Evolutionary conservation across 1,140 invertebrate species (phyloP).

Genomic region (Drosophila ogumai): DNA sequence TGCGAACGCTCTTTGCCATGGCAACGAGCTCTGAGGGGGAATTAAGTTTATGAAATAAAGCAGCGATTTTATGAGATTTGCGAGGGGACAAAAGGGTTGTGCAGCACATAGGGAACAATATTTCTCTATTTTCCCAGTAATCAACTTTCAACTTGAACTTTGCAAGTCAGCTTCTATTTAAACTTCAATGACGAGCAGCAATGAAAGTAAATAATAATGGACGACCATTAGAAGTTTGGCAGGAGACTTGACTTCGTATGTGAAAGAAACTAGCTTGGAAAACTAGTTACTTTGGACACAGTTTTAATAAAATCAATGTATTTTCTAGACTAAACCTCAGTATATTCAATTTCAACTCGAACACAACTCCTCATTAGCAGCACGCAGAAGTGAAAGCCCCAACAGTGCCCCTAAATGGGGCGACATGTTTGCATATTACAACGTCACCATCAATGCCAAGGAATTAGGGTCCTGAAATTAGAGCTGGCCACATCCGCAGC

Average conservation of each 20-base stretch:
- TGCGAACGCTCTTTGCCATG: constrained; percentile 35
- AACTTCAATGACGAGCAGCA: constrained; percentile 3
- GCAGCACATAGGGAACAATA: not conserved
- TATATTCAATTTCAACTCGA: not conserved
- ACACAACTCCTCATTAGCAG: not conserved
- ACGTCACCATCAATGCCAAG: constrained; percentile 22
- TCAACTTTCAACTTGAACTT: constrained; percentile 15
- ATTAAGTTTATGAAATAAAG: constrained; percentile 27
- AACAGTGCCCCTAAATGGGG: constrained; percentile 1
- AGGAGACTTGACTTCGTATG: not conserved
- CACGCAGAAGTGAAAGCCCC: not conserved
- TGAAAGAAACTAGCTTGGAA: not conserved
- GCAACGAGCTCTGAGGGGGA: constrained; percentile 19
- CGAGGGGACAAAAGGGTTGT: not conserved
- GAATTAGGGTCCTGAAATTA: constrained; percentile 34
- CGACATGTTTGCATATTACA: constrained; percentile 28
- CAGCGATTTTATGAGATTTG: constrained; percentile 31
- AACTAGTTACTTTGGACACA: not conserved
- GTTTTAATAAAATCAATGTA: not conserved
- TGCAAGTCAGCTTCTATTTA: constrained; percentile 21
- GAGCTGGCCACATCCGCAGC: constrained; percentile 33
- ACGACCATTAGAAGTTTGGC: not conserved
- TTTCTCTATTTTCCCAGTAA: constrained; percentile 13
- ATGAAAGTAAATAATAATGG: not conserved
- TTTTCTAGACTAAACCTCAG: not conserved